These are phyloP conservation scores for Sylvia atricapilla DNA, from an alignment of 2,113 vertebrate species.

Conservation along the genomic window DNA sequence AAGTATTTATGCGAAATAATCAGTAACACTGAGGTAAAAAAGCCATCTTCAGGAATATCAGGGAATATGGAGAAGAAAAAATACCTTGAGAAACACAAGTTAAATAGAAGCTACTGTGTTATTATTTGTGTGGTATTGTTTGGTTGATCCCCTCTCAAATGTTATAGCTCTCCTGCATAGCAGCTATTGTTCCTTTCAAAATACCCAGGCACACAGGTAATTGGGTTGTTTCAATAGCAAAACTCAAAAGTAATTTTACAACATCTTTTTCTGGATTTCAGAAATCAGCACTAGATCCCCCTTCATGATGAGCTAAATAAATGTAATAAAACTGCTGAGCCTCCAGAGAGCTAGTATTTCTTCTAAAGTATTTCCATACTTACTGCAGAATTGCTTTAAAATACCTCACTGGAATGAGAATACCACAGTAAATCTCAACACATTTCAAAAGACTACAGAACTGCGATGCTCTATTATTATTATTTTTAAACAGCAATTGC, in stretches of 20 bases:
- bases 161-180: not conserved
- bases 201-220: constrained; percentile 31
- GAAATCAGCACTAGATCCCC: constrained; percentile 26
- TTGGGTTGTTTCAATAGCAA: constrained; percentile 4
- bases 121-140: not conserved
- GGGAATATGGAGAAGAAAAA: not conserved
- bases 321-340: constrained; percentile 66
- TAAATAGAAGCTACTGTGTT: not conserved
- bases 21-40: not conserved
- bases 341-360: constrained; percentile 42
- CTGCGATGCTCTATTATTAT: not conserved
- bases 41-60: not conserved
- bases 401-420: constrained; percentile 45
- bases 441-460: not conserved
- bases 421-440: constrained; percentile 49
- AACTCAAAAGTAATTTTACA: constrained; percentile 49
- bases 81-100: not conserved
- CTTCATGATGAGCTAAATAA: constrained; percentile 52
- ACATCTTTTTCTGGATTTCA: constrained; percentile 48
- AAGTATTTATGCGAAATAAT: not conserved
- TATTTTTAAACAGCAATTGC: not conserved
- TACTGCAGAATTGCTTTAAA: constrained; percentile 61
- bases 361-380: constrained; percentile 50
- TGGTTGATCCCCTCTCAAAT: not conserved
- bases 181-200: not conserved